Evolutionary conservation across 2,888 invertebrate species (phyloP).

Genomic region (Euplagia quadripunctaria): DNA sequence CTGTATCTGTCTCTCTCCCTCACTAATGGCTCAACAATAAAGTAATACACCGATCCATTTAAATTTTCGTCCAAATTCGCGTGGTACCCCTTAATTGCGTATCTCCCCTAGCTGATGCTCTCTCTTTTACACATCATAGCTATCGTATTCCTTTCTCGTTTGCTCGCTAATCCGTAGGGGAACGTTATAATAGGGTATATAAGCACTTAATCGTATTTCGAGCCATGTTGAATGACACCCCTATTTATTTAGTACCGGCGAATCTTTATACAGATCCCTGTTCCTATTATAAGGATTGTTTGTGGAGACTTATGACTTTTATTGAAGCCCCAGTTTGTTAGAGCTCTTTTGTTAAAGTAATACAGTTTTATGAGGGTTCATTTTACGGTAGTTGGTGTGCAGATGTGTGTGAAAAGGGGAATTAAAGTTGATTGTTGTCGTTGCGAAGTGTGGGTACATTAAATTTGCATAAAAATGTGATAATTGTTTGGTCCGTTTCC

Average conservation of each 20-base stretch:
- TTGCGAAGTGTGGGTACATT: constrained; percentile 65
- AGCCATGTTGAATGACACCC: constrained; percentile 74
- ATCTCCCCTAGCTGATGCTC: constrained; percentile 70
- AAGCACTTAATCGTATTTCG: constrained; percentile 86
- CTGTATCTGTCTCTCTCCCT: constrained; percentile 66
- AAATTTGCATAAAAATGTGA: constrained; percentile 81
- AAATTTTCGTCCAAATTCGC: constrained; percentile 85
- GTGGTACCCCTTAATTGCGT: constrained; percentile 82
- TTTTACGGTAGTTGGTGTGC: constrained; percentile 62
- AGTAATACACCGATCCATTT: constrained; percentile 86
- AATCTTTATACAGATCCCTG: constrained; percentile 62
- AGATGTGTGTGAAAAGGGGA: constrained; percentile 52
- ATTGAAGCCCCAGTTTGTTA: constrained; percentile 65
- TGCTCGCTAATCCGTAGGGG: constrained; percentile 71
- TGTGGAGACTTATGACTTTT: constrained; percentile 77
- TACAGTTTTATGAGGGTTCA: constrained; percentile 54
- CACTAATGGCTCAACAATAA: constrained; percentile 85
- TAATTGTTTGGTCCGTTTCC: constrained; percentile 75
- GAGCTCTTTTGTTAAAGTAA: constrained; percentile 55
- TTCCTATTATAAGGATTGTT: constrained; percentile 80
- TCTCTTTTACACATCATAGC: constrained; percentile 59
- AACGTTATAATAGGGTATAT: constrained; percentile 81
- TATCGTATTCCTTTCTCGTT: constrained; percentile 56
- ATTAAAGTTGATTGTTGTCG: constrained; percentile 75
- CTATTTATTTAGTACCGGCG: constrained; percentile 82